These are phyloP conservation scores for Scaptomyza hsui DNA, from an alignment of 1,140 invertebrate species.

Conservation along the genomic window DNA sequence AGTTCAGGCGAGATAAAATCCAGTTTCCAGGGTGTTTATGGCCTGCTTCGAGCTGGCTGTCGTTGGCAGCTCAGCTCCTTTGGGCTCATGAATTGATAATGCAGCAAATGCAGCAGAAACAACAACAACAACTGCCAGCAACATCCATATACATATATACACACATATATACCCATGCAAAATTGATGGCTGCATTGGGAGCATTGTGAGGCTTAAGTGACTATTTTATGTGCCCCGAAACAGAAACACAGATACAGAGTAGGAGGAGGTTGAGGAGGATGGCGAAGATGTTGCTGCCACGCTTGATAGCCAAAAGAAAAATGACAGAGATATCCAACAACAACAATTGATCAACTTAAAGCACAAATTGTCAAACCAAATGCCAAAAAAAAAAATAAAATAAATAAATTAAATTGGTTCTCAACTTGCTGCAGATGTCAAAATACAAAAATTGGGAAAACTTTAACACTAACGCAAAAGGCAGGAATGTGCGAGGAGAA, in stretches of 20 bases:
- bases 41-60: slow-evolving; percentile 43
- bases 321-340: slow-evolving; percentile 2
- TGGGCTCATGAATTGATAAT: slow-evolving; percentile 76
- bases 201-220: slow-evolving; percentile 34
- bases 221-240: slow-evolving; percentile 40
- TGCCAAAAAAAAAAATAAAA: too few species aligned
- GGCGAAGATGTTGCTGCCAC: neutral
- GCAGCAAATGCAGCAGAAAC: slow-evolving; percentile 67
- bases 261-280: too few species aligned
- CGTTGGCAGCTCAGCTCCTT: slow-evolving; percentile 40
- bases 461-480: slow-evolving; percentile 4
- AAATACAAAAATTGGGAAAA: slow-evolving; percentile 15
- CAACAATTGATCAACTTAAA: slow-evolving; percentile 32
- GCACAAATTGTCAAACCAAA: neutral
- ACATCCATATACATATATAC: slow-evolving; percentile 42
- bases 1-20: slow-evolving; percentile 55
- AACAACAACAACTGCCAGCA: neutral
- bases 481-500: neutral
- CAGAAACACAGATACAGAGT: neutral
- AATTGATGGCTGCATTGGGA: slow-evolving; percentile 61
- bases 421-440: slow-evolving; percentile 1
- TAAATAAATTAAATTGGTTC: slow-evolving; percentile 1
- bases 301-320: neutral
- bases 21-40: slow-evolving; percentile 65
- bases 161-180: slow-evolving; percentile 58